Evolutionary conservation across 2,113 vertebrate genomes (phyloP).

Genomic region (Colius striatus): DNA sequence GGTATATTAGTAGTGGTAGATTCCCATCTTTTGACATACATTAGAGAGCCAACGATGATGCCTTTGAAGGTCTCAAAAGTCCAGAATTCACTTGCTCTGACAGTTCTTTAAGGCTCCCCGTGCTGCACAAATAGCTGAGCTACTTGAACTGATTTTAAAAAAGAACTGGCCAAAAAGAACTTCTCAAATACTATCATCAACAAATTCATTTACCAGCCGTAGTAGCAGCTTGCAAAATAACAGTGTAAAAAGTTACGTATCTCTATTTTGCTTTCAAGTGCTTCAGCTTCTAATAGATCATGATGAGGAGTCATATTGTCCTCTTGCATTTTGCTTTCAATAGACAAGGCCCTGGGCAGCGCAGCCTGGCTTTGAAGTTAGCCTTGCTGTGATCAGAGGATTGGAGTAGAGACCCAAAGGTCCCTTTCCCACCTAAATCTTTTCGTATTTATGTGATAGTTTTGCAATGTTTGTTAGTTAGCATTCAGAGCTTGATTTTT

Average conservation of each 20-base stretch:
- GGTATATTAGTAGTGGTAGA: not conserved
- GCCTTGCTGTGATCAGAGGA: not conserved
- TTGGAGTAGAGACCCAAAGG: not conserved
- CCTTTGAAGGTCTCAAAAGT: not conserved
- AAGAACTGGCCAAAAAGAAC: not conserved
- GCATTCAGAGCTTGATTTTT: not conserved
- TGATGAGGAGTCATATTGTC: not conserved
- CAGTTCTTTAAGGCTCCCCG: not conserved
- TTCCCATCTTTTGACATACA: not conserved
- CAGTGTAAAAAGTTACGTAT: not conserved
- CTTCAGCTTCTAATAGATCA: not conserved
- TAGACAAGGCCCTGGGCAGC: not conserved
- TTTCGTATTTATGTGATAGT: not conserved
- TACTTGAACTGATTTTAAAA: not conserved
- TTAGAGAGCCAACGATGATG: not conserved
- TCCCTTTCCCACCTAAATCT: not conserved
- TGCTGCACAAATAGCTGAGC: not conserved
- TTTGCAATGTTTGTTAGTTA: not conserved
- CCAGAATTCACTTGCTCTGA: not conserved
- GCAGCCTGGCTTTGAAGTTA: not conserved
- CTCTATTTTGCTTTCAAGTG: not conserved
- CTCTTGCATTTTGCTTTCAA: not conserved
- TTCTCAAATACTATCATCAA: not conserved
- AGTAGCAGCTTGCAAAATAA: not conserved
- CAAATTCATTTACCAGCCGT: not conserved